phyloP scores from a whole-genome alignment of 2,113 vertebrate species.

The Mixornis gularis region DNA sequence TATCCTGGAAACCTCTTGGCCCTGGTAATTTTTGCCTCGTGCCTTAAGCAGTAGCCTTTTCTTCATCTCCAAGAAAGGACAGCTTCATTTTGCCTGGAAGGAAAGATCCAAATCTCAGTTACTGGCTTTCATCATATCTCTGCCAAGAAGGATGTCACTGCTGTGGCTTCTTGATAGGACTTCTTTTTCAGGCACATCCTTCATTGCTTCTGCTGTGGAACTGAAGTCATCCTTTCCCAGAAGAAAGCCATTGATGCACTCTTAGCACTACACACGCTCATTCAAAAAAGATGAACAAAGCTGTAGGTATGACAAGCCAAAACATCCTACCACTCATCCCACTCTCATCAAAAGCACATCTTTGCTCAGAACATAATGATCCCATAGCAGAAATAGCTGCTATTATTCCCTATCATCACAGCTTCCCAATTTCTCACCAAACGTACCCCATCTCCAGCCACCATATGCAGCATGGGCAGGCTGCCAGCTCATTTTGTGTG shows the following conservation, averaged over 20 bases:
- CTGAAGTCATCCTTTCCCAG: neutral
- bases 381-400: neutral
- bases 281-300: neutral
- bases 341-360: neutral
- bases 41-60: neutral
- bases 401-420: neutral
- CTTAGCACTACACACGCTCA: fast-evolving
- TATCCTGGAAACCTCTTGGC: neutral
- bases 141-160: neutral
- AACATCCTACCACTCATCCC: neutral
- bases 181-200: neutral
- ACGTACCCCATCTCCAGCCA: neutral
- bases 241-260: neutral
- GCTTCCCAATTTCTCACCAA: neutral
- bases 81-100: neutral
- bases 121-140: neutral
- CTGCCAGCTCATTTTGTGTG: neutral
- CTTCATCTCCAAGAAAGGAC: neutral
- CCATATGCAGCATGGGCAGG: neutral
- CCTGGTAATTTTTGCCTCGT: neutral
- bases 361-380: neutral
- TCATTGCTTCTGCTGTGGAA: neutral
- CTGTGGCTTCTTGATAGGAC: neutral
- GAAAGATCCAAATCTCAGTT: neutral
- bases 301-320: neutral